Evolutionary conservation across 2,888 invertebrate genomes (phyloP).

Genomic region (Spatulosminthurus flaviceps): DNA sequence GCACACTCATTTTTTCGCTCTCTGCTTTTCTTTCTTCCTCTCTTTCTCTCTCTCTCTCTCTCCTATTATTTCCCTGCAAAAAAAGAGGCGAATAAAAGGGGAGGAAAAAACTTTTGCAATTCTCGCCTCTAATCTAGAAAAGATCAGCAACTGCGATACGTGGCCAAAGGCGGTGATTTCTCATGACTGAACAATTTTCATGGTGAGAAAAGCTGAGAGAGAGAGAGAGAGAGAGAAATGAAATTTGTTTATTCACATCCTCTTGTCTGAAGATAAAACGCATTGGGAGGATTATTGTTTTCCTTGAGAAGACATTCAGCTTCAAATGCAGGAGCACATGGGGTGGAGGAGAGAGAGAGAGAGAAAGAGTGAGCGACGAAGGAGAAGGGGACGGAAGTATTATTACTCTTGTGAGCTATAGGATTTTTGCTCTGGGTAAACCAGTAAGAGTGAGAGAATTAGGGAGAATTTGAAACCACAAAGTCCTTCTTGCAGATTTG

Average conservation of each 20-base stretch:
- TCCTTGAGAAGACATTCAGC: conserved; percentile 19
- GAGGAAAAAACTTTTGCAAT: conserved; percentile 19
- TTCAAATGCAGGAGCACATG: background rate
- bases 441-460: conserved; percentile 21
- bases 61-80: background rate
- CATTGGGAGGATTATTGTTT: conserved; percentile 39
- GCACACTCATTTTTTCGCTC: background rate
- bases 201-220: background rate
- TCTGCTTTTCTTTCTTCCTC: background rate
- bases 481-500: conserved; percentile 38
- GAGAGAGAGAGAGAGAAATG: conserved; percentile 19
- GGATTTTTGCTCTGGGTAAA: no score
- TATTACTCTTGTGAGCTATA: conserved; percentile 4
- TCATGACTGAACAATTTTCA: conserved; percentile 26
- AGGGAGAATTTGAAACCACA: conserved; percentile 41
- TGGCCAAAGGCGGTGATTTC: conserved; percentile 19
- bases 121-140: conserved; percentile 7
- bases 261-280: conserved; percentile 30
- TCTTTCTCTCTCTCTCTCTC: background rate
- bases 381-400: background rate
- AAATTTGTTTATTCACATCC: conserved; percentile 34
- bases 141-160: conserved; percentile 27
- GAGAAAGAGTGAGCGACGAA: background rate
- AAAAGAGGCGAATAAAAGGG: background rate
- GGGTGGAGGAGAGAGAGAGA: background rate